Conservation (phyloP, 2,113 vertebrate species). For the Trichechus manatus region DNA sequence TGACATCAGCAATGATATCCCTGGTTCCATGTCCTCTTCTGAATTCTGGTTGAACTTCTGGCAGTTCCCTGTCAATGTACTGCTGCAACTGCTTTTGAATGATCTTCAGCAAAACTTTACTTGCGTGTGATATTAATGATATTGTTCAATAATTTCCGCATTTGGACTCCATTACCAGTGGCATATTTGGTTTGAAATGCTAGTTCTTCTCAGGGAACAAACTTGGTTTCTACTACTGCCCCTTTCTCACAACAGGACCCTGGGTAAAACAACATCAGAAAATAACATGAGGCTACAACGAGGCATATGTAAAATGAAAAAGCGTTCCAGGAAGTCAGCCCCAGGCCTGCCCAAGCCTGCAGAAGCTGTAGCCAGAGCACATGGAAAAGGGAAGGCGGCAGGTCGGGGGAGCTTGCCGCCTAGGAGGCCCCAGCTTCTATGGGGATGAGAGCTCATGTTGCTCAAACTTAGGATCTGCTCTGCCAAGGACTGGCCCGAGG, state of each 20-base stretch:
- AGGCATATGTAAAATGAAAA: neutral
- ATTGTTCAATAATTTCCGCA: too few species aligned
- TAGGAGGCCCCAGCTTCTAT: neutral
- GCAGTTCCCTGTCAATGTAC: too few species aligned
- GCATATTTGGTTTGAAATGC: neutral
- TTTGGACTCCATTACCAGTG: neutral
- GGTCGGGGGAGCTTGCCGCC: accelerated
- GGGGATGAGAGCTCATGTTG: accelerated
- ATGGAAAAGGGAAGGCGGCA: neutral
- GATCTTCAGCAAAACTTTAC: too few species aligned
- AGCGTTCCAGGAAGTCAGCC: accelerated
- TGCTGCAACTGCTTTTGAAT: too few species aligned
- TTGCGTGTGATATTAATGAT: too few species aligned
- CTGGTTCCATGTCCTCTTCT: too few species aligned
- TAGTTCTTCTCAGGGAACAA: neutral
- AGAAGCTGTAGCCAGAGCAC: accelerated
- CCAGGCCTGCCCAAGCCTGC: neutral
- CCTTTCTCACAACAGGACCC: neutral
- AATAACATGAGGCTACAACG: neutral
- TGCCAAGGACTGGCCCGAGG: neutral
- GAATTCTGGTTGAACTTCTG: too few species aligned
- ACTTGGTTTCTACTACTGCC: neutral
- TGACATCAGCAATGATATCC: too few species aligned
- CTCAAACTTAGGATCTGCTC: neutral
- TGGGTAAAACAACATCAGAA: neutral